A percentile compares a stretch with the other conserved stretches of the same genome.
phyloP scores from a whole-genome alignment of 2,888 invertebrate genomes.

The Flexamia atlantica region DNA sequence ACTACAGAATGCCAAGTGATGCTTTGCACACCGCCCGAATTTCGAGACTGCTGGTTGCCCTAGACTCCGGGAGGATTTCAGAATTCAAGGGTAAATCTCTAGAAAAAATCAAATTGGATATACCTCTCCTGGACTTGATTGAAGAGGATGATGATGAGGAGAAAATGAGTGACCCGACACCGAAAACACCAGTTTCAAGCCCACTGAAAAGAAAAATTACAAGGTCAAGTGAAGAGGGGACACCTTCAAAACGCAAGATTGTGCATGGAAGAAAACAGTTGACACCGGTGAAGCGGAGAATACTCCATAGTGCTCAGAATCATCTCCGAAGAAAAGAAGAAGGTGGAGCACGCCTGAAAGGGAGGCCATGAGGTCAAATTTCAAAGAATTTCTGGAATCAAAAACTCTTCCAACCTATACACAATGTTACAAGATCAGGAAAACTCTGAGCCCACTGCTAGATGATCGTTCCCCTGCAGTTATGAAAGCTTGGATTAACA shows the following conservation, averaged over 20 bases:
- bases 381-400: neutral
- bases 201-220: no score
- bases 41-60: neutral
- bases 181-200: no score
- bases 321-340: neutral
- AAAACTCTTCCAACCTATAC: neutral
- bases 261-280: neutral
- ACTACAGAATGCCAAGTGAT: slow-evolving; percentile 20
- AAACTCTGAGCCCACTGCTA: neutral
- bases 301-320: neutral
- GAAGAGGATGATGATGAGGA: neutral
- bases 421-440: neutral
- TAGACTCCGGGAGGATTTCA: neutral
- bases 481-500: neutral
- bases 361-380: neutral
- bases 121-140: no score
- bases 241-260: neutral
- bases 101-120: neutral
- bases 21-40: neutral
- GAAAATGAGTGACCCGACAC: neutral
- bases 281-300: no score
- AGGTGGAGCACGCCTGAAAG: neutral
- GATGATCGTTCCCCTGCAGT: neutral
- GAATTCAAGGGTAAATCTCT: neutral
- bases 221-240: neutral